Base-by-base conservation (phyloP, 1,140 invertebrate genomes). In the Monomorium pharaonis region DNA sequence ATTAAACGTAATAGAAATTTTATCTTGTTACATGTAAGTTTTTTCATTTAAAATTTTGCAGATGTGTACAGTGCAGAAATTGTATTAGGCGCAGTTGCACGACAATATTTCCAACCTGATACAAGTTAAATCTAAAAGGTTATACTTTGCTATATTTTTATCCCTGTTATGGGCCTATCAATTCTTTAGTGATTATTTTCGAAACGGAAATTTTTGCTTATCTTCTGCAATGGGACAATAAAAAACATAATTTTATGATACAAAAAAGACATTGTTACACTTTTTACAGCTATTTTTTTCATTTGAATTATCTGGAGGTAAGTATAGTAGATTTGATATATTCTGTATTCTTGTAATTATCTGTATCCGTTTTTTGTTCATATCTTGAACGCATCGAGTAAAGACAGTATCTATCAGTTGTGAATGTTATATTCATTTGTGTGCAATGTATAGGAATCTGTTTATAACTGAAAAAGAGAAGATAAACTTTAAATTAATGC, bases 1-100 rank as follows among this genome's bases (percentile, higher is more conserved):
- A 63, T 47, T 49, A 88, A 67, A 30, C 18, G 16, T 12, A 9
- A 74, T 49, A 44, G 58, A 44, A 49, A 24, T 84, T 0, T 10
- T 18, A 9, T 33, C 18, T 76, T 21, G 9, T 3, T 30, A 56
- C 14, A 24, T 27, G 12, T 62, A 49, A 65, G 21, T 65, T 21
- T 54, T 47, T 44, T n/a, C 63, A 27, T 63, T 88, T 62, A 83
- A 51, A 69, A 86, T 80, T 86, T 94, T 88, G 1, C 87, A 95
- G 94, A 49, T 92, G 92, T 95, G 63, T 95, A 92, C 90, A 94
- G 91, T 91, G 94, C 94, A 49, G 94, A 95, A 88, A 93, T 94
- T 10, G 93, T 95, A 70, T 77, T 95, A 80, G 90, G 93, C 44
- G 92, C 94, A 65, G 91, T 95, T 78, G 92, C 94, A 69, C 92